Percentiles rank a stretch among this genome's conserved stretches.
Evolutionary conservation across 2,888 invertebrate genomes (phyloP).

Genomic region (Xanthostigma xanthostigma): DNA sequence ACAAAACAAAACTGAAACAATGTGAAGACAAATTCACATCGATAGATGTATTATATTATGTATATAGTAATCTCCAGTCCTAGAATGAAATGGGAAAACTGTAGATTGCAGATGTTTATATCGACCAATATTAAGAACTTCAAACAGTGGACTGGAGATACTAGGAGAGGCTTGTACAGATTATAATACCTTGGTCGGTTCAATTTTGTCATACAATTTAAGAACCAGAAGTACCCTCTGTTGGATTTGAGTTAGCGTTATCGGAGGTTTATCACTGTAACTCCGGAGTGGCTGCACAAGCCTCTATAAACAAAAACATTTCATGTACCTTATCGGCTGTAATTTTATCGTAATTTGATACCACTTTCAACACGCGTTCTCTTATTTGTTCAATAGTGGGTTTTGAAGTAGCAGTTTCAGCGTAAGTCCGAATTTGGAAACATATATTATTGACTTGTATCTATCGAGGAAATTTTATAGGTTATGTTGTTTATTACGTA

Average conservation of each 20-base stretch:
- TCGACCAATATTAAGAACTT: no score
- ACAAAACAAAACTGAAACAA: conserved; percentile 8
- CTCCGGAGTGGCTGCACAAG: conserved; percentile 48
- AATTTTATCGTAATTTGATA: conserved; percentile 80
- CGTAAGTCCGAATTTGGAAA: no score
- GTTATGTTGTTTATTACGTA: no score
- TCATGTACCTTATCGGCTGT: conserved; percentile 64
- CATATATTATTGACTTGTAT: no score
- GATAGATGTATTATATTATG: no score
- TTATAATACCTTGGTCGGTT: conserved; percentile 72
- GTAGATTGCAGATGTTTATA: no score
- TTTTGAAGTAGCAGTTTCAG: conserved; percentile 27
- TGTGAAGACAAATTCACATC: no score
- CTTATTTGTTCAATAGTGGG: conserved; percentile 49
- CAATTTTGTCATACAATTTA: conserved; percentile 94
- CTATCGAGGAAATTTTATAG: no score
- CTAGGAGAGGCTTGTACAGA: conserved; percentile 4
- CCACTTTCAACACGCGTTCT: conserved; percentile 74
- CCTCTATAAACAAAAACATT: conserved; percentile 37
- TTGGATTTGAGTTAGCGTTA: conserved; percentile 67
- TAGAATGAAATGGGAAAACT: no score
- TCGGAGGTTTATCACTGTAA: conserved; percentile 61
- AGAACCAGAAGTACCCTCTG: conserved; percentile 89
- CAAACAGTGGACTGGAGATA: no score
- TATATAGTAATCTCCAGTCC: no score